Base-by-base conservation (phyloP, 2,797 vertebrate genomes). In the Decapterus maruadsi region DNA sequence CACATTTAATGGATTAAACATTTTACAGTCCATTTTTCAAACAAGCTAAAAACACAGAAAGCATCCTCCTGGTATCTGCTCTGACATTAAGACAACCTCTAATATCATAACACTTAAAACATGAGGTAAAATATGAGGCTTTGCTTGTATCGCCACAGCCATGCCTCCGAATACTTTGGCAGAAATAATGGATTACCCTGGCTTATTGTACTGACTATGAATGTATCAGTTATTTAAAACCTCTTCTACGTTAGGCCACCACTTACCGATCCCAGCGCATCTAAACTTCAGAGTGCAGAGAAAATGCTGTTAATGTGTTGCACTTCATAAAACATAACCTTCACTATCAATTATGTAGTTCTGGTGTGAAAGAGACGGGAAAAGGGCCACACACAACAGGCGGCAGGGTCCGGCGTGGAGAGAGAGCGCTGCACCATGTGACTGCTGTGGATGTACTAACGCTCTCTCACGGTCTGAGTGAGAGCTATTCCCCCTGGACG, bases 291-390 rank as follows among this genome's bases (percentile, higher is more conserved):
- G 66, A 84, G 70, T 68, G 68, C 57, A 81, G 77, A 73, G 81
- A 69, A 89, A 69, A 89, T 89, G 75, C 79, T 82, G 77, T 90
- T 91, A 84, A 91, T 89, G 87, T 78, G 57, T 76, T 83, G 91
- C 70, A 81, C 82, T 93, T 93, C 81, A 88, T 92, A 85, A 92
- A 91, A 86, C 84, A 81, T 85, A 91, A 84, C 83, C 78, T 85
- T 81, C 34, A 59, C 89, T 88, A 92, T 94, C 85, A 94, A 90
- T 94, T 91, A 93, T 93, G 91, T 79, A 91, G 83, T 72, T 83
- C 63, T 83, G 59, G 63, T 87, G 82, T 90, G 80, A 91, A 89
- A 81, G 83, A 79, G 56, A 71, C n/a, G 59, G 76, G 42, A 72
- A 80, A 68, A 7, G 72, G 81, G 78, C 78, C 79, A 83, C 81